Evolutionary conservation across 2,888 invertebrate species (phyloP), one percentile per base, ranked within the genome.

Genomic region (Yponomeuta evonymella): DNA sequence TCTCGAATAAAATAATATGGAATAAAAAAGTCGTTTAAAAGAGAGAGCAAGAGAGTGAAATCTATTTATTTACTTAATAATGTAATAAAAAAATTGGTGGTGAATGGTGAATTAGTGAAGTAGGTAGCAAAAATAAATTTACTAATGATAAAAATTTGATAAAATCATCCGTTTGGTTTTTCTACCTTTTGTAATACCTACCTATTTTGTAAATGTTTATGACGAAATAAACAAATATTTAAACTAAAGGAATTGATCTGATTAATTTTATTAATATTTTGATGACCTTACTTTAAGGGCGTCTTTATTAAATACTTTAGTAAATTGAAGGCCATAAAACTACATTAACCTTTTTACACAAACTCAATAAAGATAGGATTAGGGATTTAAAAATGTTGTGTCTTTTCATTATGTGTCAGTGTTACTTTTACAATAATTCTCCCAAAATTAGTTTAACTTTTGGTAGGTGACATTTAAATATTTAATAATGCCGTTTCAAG

Each of bases 51-150:
- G 65, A 65, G 65, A 65, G 33, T 33, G 65, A 65, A 81, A 79
- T 75, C 76, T 83, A 83, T 80, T 83, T 86, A 80, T 83, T 58
- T 58, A 58, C 51, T 2, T 83, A 82, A 80, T 76, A 79, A 78
- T 65, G 70, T 70, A 71, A 73, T 73, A 75, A 77, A 75, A 76
- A 76, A 79, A 77, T 73, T 73, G 79, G 79, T 73, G 74, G 74
- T 80, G 79, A 75, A 76, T 79, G 74, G 74, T 80, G 79, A 75
- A 76, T 79, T 82, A 87, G 83, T 78, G 75, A 79, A 72, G 85
- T 89, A 89, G 89, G 79, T 89, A 89, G 89, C 75, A 65, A 74
- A 58, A 87, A 85, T 84, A 86, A 87, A 86, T 81, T 80, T 58
- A 58, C 2, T 58, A 58, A 58, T 8, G 43, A 43, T 43, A 43